A percentile compares a stretch with the other conserved stretches of the same genome.
Conservation (phyloP, 2,888 invertebrate species). For the Sussaba pulchella region DNA sequence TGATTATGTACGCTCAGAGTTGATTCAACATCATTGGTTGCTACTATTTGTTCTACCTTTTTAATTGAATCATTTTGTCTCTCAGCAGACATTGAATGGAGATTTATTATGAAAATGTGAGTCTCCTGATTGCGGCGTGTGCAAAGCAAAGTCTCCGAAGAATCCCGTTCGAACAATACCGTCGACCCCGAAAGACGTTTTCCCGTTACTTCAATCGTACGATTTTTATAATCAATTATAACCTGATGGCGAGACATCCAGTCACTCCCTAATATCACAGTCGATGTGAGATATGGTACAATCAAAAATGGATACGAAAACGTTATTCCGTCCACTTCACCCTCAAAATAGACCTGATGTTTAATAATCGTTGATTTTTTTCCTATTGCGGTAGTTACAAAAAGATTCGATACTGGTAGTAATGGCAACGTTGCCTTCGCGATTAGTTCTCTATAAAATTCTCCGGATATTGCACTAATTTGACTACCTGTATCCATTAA, state of each 20-base stretch:
- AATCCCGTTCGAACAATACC: background rate
- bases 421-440: background rate
- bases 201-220: conserved; percentile 15
- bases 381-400: conserved; percentile 16
- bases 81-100: too few species aligned
- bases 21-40: too few species aligned
- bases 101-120: background rate
- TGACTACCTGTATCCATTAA: conserved; percentile 46
- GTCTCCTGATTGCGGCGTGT: background rate
- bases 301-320: background rate
- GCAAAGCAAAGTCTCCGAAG: conserved; percentile 5
- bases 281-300: conserved; percentile 10
- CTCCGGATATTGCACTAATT: conserved; percentile 42
- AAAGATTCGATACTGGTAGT: conserved; percentile 16
- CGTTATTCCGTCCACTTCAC: too few species aligned
- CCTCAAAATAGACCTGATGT: too few species aligned
- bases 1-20: too few species aligned
- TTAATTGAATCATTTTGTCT: too few species aligned
- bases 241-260: conserved; percentile 18
- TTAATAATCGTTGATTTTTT: background rate
- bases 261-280: conserved; percentile 13
- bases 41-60: too few species aligned
- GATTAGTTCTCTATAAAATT: conserved; percentile 34
- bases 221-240: conserved; percentile 28
- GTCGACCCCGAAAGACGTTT: background rate